phyloP scores from a whole-genome alignment of 2,113 vertebrate species.

The Recurvirostra avosetta region DNA sequence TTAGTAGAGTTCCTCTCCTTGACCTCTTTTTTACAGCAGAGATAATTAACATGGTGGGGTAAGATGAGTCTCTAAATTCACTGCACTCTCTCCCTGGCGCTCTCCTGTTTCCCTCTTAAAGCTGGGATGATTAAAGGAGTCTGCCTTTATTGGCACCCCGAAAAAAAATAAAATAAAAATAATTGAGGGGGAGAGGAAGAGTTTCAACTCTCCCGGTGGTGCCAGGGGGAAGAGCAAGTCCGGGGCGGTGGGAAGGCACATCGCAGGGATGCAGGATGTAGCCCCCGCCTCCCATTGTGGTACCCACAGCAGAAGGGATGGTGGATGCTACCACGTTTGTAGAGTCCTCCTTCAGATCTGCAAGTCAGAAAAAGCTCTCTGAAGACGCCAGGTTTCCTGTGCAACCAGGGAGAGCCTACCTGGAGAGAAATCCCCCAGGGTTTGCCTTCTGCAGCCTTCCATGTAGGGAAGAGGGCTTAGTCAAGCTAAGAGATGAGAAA shows the following conservation, averaged over 20 bases:
- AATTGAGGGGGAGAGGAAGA: slow-evolving; percentile 59
- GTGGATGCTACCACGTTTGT: accelerated
- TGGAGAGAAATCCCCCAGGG: background rate
- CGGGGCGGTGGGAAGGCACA: background rate
- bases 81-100: slow-evolving; percentile 57
- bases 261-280: background rate
- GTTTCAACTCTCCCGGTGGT: background rate
- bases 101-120: slow-evolving; percentile 38
- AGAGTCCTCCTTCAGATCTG: background rate
- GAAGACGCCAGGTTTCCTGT: background rate
- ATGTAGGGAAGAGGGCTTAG: accelerated
- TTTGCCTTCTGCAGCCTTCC: background rate
- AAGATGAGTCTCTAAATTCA: slow-evolving; percentile 72
- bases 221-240: background rate
- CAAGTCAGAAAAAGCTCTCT: background rate
- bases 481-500: background rate
- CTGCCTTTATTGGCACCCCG: slow-evolving; percentile 40
- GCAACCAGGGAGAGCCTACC: background rate
- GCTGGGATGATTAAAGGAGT: slow-evolving; percentile 43
- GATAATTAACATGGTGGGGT: slow-evolving; percentile 72
- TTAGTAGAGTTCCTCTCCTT: slow-evolving; percentile 69
- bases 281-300: background rate
- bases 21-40: slow-evolving; percentile 64
- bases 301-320: background rate
- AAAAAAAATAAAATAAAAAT: slow-evolving; percentile 43